Conservation (phyloP, 2,797 vertebrate genomes). For the Sylvia borin region DNA sequence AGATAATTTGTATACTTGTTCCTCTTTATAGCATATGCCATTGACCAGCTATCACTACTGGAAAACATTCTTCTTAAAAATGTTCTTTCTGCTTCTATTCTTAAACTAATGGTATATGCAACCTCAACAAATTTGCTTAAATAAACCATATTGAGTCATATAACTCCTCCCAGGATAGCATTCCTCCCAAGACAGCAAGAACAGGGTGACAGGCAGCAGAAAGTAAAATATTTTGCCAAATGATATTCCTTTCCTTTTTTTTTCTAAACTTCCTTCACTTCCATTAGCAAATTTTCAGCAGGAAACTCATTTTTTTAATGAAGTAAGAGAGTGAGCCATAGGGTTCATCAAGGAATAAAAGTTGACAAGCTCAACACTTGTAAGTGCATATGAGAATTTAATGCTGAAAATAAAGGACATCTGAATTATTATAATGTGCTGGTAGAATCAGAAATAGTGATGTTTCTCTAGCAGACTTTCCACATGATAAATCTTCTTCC, state of each 20-base stretch:
- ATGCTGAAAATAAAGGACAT: not conserved
- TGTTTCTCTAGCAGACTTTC: not conserved
- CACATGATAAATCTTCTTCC: not conserved
- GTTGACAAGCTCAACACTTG: not conserved
- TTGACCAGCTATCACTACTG: not conserved
- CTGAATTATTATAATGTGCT: not conserved
- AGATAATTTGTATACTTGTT: not conserved
- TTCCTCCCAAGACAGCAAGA: not conserved
- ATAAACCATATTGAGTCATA: not conserved
- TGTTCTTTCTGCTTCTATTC: not conserved
- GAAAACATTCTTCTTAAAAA: not conserved
- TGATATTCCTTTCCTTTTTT: not conserved
- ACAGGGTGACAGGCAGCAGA: not conserved
- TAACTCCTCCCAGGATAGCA: not conserved
- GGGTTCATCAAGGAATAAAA: not conserved
- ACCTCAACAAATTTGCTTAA: not conserved
- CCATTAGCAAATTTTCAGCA: not conserved
- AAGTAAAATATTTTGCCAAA: conserved; percentile 3
- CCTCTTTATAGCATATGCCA: not conserved
- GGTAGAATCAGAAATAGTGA: not conserved
- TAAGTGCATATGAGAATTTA: not conserved
- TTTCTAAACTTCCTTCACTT: not conserved
- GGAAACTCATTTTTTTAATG: not conserved
- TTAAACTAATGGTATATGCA: not conserved
- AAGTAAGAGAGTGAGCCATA: not conserved